Evolutionary conservation across 2,797 vertebrate species (phyloP).

Genomic region (Spatula versicolor): DNA sequence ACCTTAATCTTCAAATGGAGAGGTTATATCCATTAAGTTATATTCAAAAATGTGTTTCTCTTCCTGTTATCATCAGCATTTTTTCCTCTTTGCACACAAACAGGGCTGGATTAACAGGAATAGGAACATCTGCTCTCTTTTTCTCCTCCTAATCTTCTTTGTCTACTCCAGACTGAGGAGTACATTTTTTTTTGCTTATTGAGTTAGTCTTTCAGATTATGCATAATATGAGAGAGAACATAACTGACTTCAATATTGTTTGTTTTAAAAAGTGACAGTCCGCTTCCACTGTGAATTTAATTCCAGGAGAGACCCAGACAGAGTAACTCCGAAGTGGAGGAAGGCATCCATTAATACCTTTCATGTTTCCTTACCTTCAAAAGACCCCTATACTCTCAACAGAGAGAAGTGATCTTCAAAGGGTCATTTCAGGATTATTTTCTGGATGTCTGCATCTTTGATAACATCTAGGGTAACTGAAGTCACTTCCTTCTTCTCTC

Average conservation of each 20-base stretch:
- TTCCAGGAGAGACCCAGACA: background rate
- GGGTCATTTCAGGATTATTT: background rate
- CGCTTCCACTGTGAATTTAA: background rate
- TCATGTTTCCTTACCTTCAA: background rate
- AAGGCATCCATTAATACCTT: background rate
- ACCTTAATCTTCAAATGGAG: background rate
- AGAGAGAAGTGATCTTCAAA: background rate
- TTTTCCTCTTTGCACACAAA: background rate
- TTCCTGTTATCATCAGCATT: background rate
- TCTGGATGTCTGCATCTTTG: background rate
- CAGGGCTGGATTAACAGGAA: background rate
- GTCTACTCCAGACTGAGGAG: background rate
- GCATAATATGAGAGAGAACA: background rate
- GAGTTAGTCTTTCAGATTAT: background rate
- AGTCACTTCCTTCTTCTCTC: background rate
- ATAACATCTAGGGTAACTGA: background rate
- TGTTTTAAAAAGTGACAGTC: background rate
- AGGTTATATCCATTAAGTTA: background rate
- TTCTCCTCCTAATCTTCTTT: background rate
- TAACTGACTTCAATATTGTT: background rate
- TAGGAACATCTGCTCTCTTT: background rate
- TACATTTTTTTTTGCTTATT: background rate
- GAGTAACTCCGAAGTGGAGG: background rate
- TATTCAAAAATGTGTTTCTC: rapidly evolving
- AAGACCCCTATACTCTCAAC: background rate